These are phyloP conservation scores for Micropterix aruncella DNA, from an alignment of 2,888 invertebrate genomes.

Conservation along the genomic window DNA sequence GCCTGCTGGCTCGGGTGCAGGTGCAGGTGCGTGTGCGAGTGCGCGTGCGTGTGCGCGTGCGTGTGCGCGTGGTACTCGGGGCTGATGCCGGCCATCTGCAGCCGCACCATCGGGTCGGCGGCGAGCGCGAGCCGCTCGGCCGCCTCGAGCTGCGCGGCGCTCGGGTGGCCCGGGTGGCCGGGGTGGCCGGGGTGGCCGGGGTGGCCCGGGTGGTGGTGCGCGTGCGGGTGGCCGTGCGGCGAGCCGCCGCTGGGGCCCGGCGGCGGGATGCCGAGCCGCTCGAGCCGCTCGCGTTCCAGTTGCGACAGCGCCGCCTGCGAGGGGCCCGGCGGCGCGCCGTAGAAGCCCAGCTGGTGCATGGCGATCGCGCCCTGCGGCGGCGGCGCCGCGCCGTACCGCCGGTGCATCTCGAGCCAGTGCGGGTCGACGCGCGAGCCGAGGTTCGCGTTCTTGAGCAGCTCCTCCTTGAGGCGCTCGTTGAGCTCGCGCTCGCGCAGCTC, in stretches of 20 bases:
- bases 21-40: conserved; percentile 79
- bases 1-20: conserved; percentile 62
- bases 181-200: conserved; percentile 44
- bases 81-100: conserved; percentile 86
- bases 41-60: conserved; percentile 83
- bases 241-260: conserved; percentile 38
- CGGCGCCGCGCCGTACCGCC: conserved; percentile 54
- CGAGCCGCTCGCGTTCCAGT: conserved; percentile 77
- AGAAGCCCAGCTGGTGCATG: conserved; percentile 57
- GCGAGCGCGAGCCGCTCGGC: conserved; percentile 73
- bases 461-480: conserved; percentile 78
- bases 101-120: conserved; percentile 82
- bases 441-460: conserved; percentile 62
- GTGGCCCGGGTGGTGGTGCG: no score
- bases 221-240: conserved; percentile 31
- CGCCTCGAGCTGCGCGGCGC: conserved; percentile 51
- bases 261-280: conserved; percentile 65
- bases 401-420: conserved; percentile 81
- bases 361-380: conserved; percentile 52
- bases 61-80: conserved; percentile 87
- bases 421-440: conserved; percentile 56
- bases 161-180: conserved; percentile 28
- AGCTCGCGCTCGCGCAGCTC: conserved; percentile 68
- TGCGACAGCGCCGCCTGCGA: conserved; percentile 55
- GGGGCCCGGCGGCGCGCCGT: conserved; percentile 56